Base-by-base conservation (phyloP, 2,113 vertebrate genomes). In the Oreochromis tanganicae region DNA sequence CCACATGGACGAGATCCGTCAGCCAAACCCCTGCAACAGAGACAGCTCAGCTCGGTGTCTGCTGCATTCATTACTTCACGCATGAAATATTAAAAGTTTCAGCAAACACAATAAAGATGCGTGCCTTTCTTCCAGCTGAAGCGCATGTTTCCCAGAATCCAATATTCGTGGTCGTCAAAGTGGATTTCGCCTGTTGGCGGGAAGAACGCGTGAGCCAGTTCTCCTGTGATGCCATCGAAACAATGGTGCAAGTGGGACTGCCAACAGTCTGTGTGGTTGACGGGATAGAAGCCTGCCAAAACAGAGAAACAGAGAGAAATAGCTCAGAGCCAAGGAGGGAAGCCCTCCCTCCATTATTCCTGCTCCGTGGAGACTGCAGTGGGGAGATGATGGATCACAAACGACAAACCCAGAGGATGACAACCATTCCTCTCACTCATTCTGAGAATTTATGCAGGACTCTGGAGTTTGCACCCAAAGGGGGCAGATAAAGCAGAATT, bases 121-220 rank as follows among this genome's bases (percentile, higher is more conserved):
- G 17, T 92, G 96, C 99, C 98, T 97, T 98, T 99, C 85, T 97
- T 98, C 98, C 99, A 99, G 96, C 98, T 99, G 95, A 98, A 99
- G 48, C 97, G 97, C 29, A 99, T 99, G 85, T 98, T 97, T 12
- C 99, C 99, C 92, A 99, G 92, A 84, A 99, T 97, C 99, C 99
- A 99, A 4, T 98, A 98, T 81, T 99, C 99, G 0, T 97, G 96
- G 93, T 99, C 97, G 2, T 99, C 99, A 0, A 99, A 99, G 93
- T 99, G 99, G 94, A 99, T 99, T 93, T 99, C 99, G 0, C 99
- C 99, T 0, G 97, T 97, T 6, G 97, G 96, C 0, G 99, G 99
- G 92, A 99, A 99, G 95, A 99, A 99, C 6, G 99, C 98, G 0
- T 99, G 99, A 48, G 99, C 99, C 87, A 99, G 91, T 27, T 99